Base-by-base conservation (phyloP, 2,797 vertebrate species). In the Avahi laniger region DNA sequence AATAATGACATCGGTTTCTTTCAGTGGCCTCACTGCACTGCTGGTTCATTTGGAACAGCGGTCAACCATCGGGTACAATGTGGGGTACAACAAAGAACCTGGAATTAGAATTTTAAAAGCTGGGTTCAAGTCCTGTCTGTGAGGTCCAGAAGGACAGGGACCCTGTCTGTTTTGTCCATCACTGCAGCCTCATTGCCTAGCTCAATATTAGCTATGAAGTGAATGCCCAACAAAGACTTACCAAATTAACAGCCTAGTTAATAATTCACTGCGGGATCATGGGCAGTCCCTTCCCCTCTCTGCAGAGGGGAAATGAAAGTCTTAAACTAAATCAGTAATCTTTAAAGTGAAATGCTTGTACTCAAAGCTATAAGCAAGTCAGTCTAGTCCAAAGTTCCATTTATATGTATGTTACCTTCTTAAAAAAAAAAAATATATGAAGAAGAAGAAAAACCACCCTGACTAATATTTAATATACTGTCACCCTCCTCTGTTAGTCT, bases 321-420 rank as follows among this genome's bases (percentile, higher is more conserved):
- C 73, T 79, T 65, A 83, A 72, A 75, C 67, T 95, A 90, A 91
- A 91, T 80, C 86, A 61, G 82, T 76, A 52, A 91, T 93, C 92
- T 94, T 82, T 73, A 91, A 46, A 67, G 35, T 79, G 48, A 86
- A 88, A 88, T 33, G 52, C 35, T 72, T 48, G 33, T 59, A 54
- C 73, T 59, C 89, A 81, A 35, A 94, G 89, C 84, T 61, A 80
- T 92, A 73, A 85, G 89, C 89, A 85, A 94, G 81, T 94, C 79
- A 94, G 76, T 76, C 65, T 73, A 85, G 91, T 73, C 83, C 30
- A 18, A 63, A 57, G 73, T 63, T 89, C 89, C 84, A 75, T 70
- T 48, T 81, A 73, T 38, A 89, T 28, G 28, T 33, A 54, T 18
- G 0, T 28, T 57, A 48, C 20, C 73, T 79, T 94, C 90, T 94